These are phyloP conservation scores for Petromus typicus DNA, from an alignment of 2,113 vertebrate species.

Conservation along the genomic window DNA sequence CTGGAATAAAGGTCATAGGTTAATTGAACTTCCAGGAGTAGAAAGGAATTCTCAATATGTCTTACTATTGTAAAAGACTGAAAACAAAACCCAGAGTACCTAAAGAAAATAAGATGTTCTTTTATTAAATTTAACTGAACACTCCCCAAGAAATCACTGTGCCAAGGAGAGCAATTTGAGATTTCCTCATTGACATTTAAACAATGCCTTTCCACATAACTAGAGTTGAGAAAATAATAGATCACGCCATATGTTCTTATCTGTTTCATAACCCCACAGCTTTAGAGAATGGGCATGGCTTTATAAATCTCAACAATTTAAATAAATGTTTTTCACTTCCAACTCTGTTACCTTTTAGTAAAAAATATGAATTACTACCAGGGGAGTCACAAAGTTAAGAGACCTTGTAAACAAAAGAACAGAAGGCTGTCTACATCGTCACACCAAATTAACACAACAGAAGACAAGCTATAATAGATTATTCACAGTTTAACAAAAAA, in stretches of 20 bases:
- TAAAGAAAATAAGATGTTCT: conserved; percentile 56
- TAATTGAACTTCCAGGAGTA: neutral
- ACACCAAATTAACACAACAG: conserved; percentile 58
- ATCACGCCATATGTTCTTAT: conserved; percentile 67
- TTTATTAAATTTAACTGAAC: conserved; percentile 70
- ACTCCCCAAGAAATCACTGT: conserved; percentile 61
- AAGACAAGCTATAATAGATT: conserved; percentile 3
- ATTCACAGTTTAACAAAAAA: conserved; percentile 49
- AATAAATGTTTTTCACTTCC: conserved; percentile 70
- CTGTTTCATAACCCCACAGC: conserved; percentile 53
- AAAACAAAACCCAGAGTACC: neutral
- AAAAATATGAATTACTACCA: conserved; percentile 41
- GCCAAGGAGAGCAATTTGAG: conserved; percentile 55
- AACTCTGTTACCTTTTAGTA: conserved; percentile 64
- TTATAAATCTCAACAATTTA: conserved; percentile 77
- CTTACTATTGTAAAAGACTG: conserved; percentile 3
- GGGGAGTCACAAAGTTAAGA: conserved; percentile 54
- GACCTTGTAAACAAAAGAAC: conserved; percentile 63
- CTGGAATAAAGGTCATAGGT: neutral
- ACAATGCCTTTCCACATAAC: conserved; percentile 53
- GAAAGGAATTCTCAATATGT: neutral
- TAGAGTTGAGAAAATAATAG: conserved; percentile 68
- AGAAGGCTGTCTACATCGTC: conserved; percentile 58
- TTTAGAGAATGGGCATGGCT: conserved; percentile 37
- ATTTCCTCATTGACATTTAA: conserved; percentile 74